phyloP scores from a whole-genome alignment of 1,140 invertebrate genomes.

The Polypedilum vanderplanki region DNA sequence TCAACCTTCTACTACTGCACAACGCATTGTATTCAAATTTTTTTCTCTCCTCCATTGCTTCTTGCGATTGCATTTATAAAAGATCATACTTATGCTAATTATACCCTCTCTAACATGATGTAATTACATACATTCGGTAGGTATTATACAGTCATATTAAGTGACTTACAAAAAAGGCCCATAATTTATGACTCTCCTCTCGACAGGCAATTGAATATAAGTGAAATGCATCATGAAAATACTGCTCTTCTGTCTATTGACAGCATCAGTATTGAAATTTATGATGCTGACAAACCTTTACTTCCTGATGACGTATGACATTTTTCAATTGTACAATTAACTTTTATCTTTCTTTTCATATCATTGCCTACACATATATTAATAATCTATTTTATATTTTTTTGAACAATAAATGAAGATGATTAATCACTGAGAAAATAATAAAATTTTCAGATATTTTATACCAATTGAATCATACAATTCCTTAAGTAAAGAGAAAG shows the following conservation, averaged over 20 bases:
- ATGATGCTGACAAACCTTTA: background rate
- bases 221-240: background rate
- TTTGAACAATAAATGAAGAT: too few species aligned
- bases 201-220: background rate
- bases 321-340: slow-evolving; percentile 13
- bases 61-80: slow-evolving; percentile 23
- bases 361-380: too few species aligned
- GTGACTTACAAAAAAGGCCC: background rate
- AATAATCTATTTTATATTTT: too few species aligned
- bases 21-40: slow-evolving; percentile 28
- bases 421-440: too few species aligned
- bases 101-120: background rate
- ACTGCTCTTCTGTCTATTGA: background rate
- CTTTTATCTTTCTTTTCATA: background rate
- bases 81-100: slow-evolving; percentile 29
- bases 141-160: background rate
- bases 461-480: too few species aligned
- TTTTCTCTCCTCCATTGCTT: background rate
- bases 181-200: background rate
- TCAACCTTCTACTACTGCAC: background rate
- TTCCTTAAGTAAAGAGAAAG: too few species aligned
- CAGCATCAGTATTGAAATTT: slow-evolving; percentile 2
- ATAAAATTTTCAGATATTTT: too few species aligned
- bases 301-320: slow-evolving; percentile 17
- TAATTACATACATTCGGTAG: background rate